Conservation (phyloP, 2,888 invertebrate genomes). For the Rugalucina vietnamica region DNA sequence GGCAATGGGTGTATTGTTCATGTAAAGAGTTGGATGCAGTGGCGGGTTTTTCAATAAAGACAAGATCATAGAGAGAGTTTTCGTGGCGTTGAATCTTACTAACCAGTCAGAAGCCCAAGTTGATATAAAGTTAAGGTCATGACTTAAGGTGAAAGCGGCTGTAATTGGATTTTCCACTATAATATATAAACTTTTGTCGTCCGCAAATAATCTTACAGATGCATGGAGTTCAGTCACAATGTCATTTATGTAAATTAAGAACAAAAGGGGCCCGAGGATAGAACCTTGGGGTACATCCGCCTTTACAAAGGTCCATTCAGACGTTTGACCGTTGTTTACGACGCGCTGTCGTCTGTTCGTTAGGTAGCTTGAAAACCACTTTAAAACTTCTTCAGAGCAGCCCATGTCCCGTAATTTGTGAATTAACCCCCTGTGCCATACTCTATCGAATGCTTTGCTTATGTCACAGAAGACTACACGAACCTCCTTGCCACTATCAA, state of each 20-base stretch:
- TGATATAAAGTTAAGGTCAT: too few relatives aligned
- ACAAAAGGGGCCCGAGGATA: not conserved
- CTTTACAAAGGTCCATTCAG: not conserved
- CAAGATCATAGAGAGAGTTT: too few relatives aligned
- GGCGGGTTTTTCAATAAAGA: too few relatives aligned
- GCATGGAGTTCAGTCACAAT: too few relatives aligned
- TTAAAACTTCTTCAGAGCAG: not conserved
- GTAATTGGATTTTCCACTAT: too few relatives aligned
- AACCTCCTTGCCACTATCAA: not conserved
- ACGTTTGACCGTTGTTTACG: not conserved
- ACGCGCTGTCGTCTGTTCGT: not conserved
- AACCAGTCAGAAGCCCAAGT: too few relatives aligned
- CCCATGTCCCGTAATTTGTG: not conserved
- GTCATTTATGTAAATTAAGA: not conserved
- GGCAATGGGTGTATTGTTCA: not conserved
- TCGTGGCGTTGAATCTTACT: too few relatives aligned
- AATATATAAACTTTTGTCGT: too few relatives aligned
- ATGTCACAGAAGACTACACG: slow-evolving; percentile 5
- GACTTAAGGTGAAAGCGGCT: too few relatives aligned
- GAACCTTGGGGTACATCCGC: not conserved
- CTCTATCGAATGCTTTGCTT: not conserved
- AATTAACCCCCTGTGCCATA: not conserved
- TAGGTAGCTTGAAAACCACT: not conserved
- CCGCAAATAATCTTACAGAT: too few relatives aligned
- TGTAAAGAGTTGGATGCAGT: too few relatives aligned